Base-by-base conservation (phyloP, 2,797 vertebrate species). In the Cygnus olor region DNA sequence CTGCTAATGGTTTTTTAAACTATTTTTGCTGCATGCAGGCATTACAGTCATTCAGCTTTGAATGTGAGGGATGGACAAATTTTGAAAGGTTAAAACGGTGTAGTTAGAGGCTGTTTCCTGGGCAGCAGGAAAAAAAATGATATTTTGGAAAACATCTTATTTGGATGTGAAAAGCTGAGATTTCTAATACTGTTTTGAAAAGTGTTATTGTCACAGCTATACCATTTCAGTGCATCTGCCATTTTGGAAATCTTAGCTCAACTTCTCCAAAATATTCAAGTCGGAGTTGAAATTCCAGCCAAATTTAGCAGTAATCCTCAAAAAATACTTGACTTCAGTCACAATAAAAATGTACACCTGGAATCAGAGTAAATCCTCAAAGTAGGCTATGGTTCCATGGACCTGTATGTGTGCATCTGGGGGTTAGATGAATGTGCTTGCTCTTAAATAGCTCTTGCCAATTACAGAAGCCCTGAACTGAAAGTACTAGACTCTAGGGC, bases 371-470 rank as follows among this genome's bases (percentile, higher is more conserved):
- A 74, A 93, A 68, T 80, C n/a, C 51, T 77, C 44, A 69, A 78
- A 32, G 12, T 15, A 54, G 58, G 27, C 45, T 58, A 10, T 7
- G 34, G n/a, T 34, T 94, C 34, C 14, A 20, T 56, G 57, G 71
- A 61, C 13, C 30, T 70, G 5, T 18, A 5, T 36, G 19, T 36
- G 16, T 32, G 65, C 53, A 68, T 42, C 65, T 63, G 66, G 64
- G 20, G 14, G 69, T 34, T 78, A 51, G 64, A 71, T 64, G 11
- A 77, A 80, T 18, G 15, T 88, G 21, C 81, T 93, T 82, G 54
- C 36, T 82, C 49, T 94, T 82, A 94, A 84, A 77, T 27, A 45
- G 40, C 14, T 90, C 58, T 80, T 91, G 56, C 34, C 44, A 94
- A n/a, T 88, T 85, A 65, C 70, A 77, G 83, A 90, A 90, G 22